Evolutionary conservation across 2,113 vertebrate genomes (phyloP).

Genomic region (Jacana jacana): DNA sequence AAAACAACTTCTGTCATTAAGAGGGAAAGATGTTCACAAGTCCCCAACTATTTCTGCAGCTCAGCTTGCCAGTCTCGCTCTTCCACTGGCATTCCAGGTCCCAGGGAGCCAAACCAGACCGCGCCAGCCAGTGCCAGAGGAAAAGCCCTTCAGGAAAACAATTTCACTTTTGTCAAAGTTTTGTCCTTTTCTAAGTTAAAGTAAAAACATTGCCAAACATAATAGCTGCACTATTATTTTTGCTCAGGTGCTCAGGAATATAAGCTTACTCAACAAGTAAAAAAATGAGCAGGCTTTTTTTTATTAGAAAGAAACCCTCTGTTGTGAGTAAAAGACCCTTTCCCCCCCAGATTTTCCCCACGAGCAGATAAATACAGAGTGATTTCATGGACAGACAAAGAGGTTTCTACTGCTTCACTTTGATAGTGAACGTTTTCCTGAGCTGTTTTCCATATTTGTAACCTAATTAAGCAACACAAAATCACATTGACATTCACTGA

Average conservation of each 20-base stretch:
- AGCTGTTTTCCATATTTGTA: background rate
- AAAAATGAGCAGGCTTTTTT: background rate
- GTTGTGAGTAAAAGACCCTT: background rate
- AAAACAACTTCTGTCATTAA: background rate
- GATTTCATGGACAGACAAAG: background rate
- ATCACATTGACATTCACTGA: background rate
- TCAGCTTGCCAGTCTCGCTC: background rate
- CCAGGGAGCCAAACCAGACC: background rate
- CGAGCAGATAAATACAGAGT: background rate
- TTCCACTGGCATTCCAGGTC: background rate
- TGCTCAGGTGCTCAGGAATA: background rate
- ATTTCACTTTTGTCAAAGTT: background rate
- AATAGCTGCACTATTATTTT: background rate
- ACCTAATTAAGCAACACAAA: constrained; percentile 6
- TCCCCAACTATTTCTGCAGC: background rate
- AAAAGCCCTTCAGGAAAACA: background rate
- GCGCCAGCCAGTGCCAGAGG: background rate
- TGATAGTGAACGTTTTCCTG: background rate
- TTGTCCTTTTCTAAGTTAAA: background rate
- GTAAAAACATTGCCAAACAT: background rate
- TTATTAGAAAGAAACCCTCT: background rate
- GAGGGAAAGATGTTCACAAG: background rate
- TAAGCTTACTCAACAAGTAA: background rate
- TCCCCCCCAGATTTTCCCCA: background rate
- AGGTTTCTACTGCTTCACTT: background rate